Conservation (phyloP, 37 sponge, comb jelly and placozoan species). For the Oscarella lobularis region DNA sequence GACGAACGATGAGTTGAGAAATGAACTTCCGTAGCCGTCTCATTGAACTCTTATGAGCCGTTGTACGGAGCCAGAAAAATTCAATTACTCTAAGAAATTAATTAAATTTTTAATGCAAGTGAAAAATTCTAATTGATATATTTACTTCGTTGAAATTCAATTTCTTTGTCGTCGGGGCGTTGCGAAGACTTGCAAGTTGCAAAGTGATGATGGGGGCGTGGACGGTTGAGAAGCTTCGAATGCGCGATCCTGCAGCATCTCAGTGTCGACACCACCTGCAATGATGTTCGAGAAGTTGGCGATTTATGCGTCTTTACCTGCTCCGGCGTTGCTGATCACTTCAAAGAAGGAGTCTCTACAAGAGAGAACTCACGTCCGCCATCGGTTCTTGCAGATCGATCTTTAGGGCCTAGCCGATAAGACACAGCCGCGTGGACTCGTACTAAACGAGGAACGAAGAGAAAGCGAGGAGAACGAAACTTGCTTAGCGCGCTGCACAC, state of each 20-base stretch:
- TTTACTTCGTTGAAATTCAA: background rate
- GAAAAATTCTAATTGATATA: background rate
- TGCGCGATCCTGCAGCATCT: background rate
- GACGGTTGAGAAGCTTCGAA: background rate
- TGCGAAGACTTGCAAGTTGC: background rate
- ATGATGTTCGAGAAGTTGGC: background rate
- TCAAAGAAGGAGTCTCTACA: slow-evolving; percentile 5
- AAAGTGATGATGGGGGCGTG: background rate
- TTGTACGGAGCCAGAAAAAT: background rate
- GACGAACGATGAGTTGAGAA: background rate
- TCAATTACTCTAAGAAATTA: background rate
- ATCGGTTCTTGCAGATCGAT: background rate
- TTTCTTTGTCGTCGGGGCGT: background rate
- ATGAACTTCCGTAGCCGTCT: background rate
- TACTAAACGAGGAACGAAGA: too few species aligned
- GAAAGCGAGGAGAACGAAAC: too few species aligned
- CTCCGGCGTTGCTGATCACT: slow-evolving; percentile 9
- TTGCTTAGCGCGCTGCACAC: too few species aligned
- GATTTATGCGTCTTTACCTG: background rate
- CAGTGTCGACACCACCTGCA: slow-evolving; percentile 3
- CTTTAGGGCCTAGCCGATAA: background rate
- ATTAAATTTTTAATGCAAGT: background rate
- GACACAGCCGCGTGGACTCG: too few species aligned
- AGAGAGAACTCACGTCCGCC: background rate
- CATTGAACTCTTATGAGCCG: background rate